phyloP scores from a whole-genome alignment of 2,888 invertebrate genomes.

The Piscicola geometra region DNA sequence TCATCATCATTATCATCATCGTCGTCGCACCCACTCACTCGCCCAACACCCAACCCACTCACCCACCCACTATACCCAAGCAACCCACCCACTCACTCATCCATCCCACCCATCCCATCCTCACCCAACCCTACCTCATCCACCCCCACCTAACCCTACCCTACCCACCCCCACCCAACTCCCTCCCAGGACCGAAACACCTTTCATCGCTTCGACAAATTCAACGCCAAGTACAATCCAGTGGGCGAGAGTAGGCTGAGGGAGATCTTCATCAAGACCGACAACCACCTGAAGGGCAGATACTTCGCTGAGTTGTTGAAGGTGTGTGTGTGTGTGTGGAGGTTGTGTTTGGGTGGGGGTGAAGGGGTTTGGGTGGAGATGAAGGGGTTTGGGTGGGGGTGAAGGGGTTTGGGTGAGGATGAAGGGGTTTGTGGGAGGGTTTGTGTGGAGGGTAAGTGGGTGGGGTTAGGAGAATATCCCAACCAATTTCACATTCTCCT shows the following conservation, averaged over 20 bases:
- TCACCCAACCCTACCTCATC: too few relatives aligned
- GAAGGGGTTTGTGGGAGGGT: not conserved
- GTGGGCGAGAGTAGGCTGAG: constrained; percentile 77
- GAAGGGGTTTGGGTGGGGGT: constrained; percentile 9
- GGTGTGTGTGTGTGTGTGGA: constrained; percentile 47
- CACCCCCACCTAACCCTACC: not conserved
- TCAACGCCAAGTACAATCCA: constrained; percentile 98
- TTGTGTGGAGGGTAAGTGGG: not conserved
- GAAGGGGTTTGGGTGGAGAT: not conserved
- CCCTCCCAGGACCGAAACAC: constrained; percentile 71
- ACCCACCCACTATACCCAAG: not conserved
- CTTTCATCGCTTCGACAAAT: constrained; percentile 98
- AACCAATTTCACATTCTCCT: too few relatives aligned
- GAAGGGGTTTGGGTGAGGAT: not conserved
- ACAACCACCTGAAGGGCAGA: constrained; percentile 89
- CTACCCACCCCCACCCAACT: not conserved
- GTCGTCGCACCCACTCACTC: not conserved
- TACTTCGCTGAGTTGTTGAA: constrained; percentile 97
- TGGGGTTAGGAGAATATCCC: not conserved
- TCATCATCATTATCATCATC: not conserved
- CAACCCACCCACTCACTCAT: too few relatives aligned
- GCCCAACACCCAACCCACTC: not conserved
- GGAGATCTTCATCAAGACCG: constrained; percentile 97
- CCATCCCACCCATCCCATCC: too few relatives aligned
- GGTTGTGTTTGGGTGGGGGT: not conserved